Conservation (phyloP, 2,113 vertebrate species). For the Charina bottae region DNA sequence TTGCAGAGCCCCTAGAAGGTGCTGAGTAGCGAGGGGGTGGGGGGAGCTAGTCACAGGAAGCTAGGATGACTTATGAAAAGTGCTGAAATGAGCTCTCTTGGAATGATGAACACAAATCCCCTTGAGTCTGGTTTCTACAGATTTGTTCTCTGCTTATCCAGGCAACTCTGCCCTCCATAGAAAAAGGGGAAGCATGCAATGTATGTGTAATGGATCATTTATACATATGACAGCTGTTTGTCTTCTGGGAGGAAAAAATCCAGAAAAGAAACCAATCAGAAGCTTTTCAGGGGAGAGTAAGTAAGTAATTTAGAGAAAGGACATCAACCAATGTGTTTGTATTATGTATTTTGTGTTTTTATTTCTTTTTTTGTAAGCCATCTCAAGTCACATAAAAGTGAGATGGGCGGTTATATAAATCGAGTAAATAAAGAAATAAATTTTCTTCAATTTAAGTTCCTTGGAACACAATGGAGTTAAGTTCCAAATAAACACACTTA, state of each 20-base stretch:
- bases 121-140: accelerated
- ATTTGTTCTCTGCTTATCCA: not conserved
- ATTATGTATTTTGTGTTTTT: not conserved
- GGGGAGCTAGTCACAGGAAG: not conserved
- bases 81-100: accelerated
- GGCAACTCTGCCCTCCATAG: not conserved
- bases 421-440: not conserved
- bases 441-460: not conserved
- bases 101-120: accelerated
- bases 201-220: not conserved
- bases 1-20: accelerated
- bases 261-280: not conserved
- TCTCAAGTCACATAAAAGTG: not conserved
- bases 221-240: not conserved
- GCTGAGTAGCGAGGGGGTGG: too few relatives aligned
- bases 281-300: not conserved
- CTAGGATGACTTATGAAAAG: not conserved
- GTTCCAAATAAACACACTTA: not conserved
- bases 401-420: not conserved
- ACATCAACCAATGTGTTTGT: not conserved
- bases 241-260: not conserved
- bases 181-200: not conserved
- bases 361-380: not conserved
- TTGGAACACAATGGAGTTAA: not conserved
- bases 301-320: not conserved